A percentile compares a stretch with the other conserved stretches of the same genome.
Conservation (phyloP, 2,888 invertebrate genomes). For the Cylloceria caligata region DNA sequence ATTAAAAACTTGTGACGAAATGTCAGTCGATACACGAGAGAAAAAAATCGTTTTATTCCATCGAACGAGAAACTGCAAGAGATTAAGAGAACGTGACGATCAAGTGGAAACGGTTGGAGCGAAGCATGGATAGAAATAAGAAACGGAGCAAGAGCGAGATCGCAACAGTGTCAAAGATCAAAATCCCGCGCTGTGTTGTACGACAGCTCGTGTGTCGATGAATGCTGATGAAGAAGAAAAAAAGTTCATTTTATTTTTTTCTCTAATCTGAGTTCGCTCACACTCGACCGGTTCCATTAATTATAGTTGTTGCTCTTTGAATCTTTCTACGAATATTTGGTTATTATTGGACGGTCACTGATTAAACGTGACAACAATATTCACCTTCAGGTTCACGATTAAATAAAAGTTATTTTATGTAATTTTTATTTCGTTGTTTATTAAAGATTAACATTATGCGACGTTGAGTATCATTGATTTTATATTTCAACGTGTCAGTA, state of each 20-base stretch:
- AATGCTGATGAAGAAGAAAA: neutral
- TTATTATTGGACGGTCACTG: neutral
- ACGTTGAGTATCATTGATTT: too few relatives aligned
- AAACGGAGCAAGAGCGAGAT: slow-evolving; percentile 8
- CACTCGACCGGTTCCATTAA: neutral
- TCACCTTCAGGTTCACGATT: neutral
- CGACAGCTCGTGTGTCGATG: slow-evolving; percentile 1
- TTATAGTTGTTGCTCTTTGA: too few relatives aligned
- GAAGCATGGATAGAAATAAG: neutral
- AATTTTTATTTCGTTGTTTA: too few relatives aligned
- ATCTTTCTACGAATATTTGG: too few relatives aligned
- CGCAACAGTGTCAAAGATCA: slow-evolving; percentile 58
- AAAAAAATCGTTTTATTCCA: slow-evolving; percentile 48
- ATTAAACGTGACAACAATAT: neutral
- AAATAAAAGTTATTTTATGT: too few relatives aligned
- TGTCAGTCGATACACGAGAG: slow-evolving; percentile 27
- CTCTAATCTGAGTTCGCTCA: neutral
- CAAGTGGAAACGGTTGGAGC: slow-evolving; percentile 23
- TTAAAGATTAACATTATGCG: too few relatives aligned
- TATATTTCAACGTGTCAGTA: too few relatives aligned
- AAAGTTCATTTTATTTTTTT: neutral
- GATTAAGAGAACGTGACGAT: slow-evolving; percentile 46
- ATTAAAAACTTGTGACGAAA: slow-evolving; percentile 33
- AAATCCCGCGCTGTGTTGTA: slow-evolving; percentile 26
- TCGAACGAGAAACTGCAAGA: slow-evolving; percentile 12